Percentiles rank a stretch among this genome's conserved stretches.
phyloP scores from a whole-genome alignment of 2,888 invertebrate species.

The Acheta domesticus region DNA sequence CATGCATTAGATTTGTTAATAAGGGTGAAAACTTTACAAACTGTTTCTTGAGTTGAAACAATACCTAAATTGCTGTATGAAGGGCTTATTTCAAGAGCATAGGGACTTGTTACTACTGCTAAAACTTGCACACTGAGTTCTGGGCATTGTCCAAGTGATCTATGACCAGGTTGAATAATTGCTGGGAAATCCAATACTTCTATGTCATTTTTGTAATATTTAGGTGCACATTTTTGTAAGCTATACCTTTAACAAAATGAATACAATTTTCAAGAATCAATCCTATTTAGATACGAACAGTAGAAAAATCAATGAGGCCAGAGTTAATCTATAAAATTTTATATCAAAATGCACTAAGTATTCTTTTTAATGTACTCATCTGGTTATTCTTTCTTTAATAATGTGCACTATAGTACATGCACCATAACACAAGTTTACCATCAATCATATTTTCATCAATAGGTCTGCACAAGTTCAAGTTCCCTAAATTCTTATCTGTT shows the following conservation, averaged over 20 bases:
- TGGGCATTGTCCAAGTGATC: background rate
- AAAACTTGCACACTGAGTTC: background rate
- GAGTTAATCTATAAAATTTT: too few relatives aligned
- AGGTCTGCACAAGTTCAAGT: too few relatives aligned
- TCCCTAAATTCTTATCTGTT: too few relatives aligned
- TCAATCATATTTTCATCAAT: too few relatives aligned
- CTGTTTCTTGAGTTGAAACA: background rate
- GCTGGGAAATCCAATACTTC: background rate
- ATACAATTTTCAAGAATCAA: too few relatives aligned
- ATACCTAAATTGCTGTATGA: background rate
- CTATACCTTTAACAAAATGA: background rate
- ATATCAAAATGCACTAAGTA: too few relatives aligned
- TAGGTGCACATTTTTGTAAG: background rate
- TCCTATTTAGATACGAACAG: too few relatives aligned
- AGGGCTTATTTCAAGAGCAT: background rate
- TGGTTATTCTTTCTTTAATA: too few relatives aligned
- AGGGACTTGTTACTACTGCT: background rate
- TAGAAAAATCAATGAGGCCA: too few relatives aligned
- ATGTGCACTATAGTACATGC: too few relatives aligned
- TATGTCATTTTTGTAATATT: background rate
- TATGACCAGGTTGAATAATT: background rate
- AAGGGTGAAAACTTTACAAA: background rate
- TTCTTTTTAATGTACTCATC: too few relatives aligned
- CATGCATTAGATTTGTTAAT: background rate
- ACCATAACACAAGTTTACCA: too few relatives aligned